Conservation (phyloP, 2,113 vertebrate genomes). For the Heterochromis multidens region DNA sequence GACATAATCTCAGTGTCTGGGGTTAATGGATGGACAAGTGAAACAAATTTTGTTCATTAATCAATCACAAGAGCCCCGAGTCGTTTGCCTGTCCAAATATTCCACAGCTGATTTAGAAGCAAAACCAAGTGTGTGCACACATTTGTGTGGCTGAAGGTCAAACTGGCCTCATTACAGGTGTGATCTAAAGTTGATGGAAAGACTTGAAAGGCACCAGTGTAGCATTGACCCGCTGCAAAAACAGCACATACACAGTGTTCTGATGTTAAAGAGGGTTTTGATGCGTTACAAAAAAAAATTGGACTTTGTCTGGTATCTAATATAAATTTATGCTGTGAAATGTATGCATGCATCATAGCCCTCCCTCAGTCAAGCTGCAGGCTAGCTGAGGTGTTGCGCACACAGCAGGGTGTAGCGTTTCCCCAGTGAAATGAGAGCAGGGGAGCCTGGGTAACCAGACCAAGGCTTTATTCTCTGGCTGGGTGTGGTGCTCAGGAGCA, state of each 20-base stretch:
- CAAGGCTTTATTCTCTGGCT: constrained; percentile 62
- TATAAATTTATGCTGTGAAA: constrained; percentile 3
- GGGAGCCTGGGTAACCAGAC: constrained; percentile 59
- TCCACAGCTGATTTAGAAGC: background rate
- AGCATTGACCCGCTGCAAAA: background rate
- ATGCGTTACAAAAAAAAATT: constrained; percentile 2
- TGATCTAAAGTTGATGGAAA: background rate
- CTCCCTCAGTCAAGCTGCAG: constrained; percentile 29
- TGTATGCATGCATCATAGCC: constrained; percentile 10
- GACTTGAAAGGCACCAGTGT: background rate
- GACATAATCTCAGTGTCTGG: background rate
- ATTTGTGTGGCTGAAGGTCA: background rate
- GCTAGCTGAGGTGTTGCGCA: constrained; percentile 38
- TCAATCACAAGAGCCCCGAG: background rate
- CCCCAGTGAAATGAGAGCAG: constrained; percentile 63
- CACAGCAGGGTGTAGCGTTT: constrained; percentile 66
- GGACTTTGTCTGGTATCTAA: background rate
- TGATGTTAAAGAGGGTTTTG: background rate
- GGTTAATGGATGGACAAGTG: background rate
- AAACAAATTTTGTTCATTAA: constrained; percentile 19
- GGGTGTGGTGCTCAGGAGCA: constrained; percentile 65
- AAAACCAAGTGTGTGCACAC: background rate
- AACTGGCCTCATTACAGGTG: background rate
- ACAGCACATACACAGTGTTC: background rate
- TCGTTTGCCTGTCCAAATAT: background rate